Conservation (phyloP, 1,140 invertebrate genomes). For the Hirudo medicinalis region DNA sequence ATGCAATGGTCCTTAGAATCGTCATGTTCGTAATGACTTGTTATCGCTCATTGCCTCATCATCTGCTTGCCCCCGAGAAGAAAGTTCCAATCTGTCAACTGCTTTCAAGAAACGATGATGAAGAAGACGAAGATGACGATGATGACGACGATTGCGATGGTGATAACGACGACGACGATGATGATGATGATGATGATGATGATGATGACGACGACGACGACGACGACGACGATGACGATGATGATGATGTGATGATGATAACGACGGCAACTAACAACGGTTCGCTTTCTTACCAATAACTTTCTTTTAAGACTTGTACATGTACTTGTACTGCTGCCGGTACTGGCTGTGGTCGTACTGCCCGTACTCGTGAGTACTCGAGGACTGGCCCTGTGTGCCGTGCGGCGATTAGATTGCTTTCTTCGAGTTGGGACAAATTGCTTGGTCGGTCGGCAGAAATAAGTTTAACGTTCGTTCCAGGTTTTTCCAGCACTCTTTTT, state of each 20-base stretch:
- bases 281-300: too few species aligned
- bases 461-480: too few species aligned
- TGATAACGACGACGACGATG: background rate
- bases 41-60: background rate
- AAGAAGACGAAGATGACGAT: background rate
- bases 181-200: background rate
- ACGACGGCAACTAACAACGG: background rate
- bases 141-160: background rate
- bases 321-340: background rate
- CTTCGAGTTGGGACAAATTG: too few species aligned
- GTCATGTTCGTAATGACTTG: conserved; percentile 3
- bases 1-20: background rate
- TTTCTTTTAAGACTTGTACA: background rate
- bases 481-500: too few species aligned
- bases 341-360: too few species aligned
- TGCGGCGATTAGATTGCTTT: too few species aligned
- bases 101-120: background rate
- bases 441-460: too few species aligned
- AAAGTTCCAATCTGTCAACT: background rate
- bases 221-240: background rate
- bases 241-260: background rate
- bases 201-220: background rate
- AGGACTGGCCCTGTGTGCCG: too few species aligned
- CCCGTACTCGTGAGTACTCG: too few species aligned
- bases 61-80: background rate